Evolutionary conservation across 2,797 vertebrate species (phyloP), one percentile per base, ranked within the genome.

Genomic region (Lepus townsendii): DNA sequence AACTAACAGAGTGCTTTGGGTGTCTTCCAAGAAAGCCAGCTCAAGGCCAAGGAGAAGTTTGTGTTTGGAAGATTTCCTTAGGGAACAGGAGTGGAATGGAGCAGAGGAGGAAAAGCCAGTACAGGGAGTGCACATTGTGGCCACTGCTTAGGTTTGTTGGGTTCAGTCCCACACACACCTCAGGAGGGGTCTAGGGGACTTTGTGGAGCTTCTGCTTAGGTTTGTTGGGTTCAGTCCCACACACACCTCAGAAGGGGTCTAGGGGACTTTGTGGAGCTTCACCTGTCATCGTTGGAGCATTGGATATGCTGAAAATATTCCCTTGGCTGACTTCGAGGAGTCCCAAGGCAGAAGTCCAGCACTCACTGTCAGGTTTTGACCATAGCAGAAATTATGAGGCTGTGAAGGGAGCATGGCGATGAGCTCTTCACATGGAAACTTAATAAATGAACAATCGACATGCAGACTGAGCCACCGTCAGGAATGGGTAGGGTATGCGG

Each of bases 1-100:
- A 54, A 19, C 7, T 17, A 32, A 72, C 1, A 30, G 10, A 0
- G 0, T 7, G 12, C 13, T n/a, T 22, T 66, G 60, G 7, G 2
- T 42, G 3, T 68, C 26, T 35, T 6, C 16, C 20, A 5, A 50
- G 12, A 73, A 73, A 66, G 75, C 14, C 62, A 84, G 27, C 32
- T 7, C 27, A 52, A 73, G 47, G 35, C 5, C 68, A 27, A 5
- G 42, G 66, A 13, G 26, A n/a, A 11, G n/a, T 26, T 92, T 27
- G 16, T 35, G 52, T 52, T 68, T 79, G 8, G 17, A 75, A 83
- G 65, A 4, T 42, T 57, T 42, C 12, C 19, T 47, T 42, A 47
- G 14, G 26, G 32, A 60, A 14, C 30, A 57, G 35, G 57, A 60
- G 26, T 38, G 7, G 24, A 35, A 80, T 42, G 17, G 24, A 85